These are phyloP conservation scores for Tachina grossa DNA, from an alignment of 2,888 invertebrate genomes.

Conservation along the genomic window DNA sequence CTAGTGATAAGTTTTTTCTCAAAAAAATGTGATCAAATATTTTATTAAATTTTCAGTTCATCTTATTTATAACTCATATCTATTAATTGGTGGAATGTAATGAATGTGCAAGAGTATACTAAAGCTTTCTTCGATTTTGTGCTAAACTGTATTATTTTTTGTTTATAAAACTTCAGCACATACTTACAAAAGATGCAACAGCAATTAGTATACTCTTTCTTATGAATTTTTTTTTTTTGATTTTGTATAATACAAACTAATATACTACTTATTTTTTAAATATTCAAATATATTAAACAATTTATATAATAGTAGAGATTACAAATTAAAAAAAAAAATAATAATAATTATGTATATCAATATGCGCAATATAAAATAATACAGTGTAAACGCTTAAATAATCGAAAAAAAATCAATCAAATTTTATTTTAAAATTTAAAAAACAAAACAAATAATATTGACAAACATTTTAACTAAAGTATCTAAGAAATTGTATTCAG, in stretches of 20 bases:
- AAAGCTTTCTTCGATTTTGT: too few species aligned
- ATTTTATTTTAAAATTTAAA: slow-evolving; percentile 63
- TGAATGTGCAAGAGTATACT: too few species aligned
- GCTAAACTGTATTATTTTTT: too few species aligned
- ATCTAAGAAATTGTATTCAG: slow-evolving; percentile 54
- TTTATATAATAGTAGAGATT: slow-evolving; percentile 42
- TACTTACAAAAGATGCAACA: too few species aligned
- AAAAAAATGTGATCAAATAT: background rate
- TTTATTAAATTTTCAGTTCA: background rate
- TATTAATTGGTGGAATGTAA: slow-evolving; percentile 10
- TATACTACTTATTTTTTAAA: slow-evolving; percentile 11
- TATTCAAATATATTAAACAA: slow-evolving; percentile 40
- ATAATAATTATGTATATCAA: slow-evolving; percentile 54
- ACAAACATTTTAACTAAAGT: slow-evolving; percentile 45
- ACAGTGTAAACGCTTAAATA: slow-evolving; percentile 64
- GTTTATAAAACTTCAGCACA: too few species aligned
- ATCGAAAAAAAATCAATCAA: slow-evolving; percentile 23
- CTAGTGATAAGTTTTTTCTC: background rate
- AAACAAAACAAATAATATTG: slow-evolving; percentile 29
- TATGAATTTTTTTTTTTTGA: background rate
- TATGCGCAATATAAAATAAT: slow-evolving; percentile 45
- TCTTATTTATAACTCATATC: background rate
- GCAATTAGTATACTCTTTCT: too few species aligned
- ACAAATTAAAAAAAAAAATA: slow-evolving; percentile 15
- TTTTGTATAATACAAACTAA: slow-evolving; percentile 12